phyloP scores from a whole-genome alignment of 2,113 vertebrate species.

The Plecturocebus donacophilus region DNA sequence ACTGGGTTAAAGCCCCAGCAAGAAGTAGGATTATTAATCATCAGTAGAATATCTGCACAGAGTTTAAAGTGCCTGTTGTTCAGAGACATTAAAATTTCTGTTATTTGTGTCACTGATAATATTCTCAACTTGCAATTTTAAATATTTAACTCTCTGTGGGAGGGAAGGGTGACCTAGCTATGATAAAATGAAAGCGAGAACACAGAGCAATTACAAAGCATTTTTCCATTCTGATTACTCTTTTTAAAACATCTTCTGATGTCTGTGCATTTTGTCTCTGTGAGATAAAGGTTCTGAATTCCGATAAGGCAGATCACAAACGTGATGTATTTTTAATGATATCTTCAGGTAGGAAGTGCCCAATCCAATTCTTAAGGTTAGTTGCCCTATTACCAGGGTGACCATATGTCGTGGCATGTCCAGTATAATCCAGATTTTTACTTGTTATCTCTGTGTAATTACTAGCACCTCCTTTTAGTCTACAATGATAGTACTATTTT shows the following conservation, averaged over 20 bases:
- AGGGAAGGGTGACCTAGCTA: constrained; percentile 56
- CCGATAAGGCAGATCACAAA: constrained; percentile 55
- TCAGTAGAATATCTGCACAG: constrained; percentile 13
- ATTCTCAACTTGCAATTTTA: constrained; percentile 28
- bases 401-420: not conserved
- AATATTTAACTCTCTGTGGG: constrained; percentile 44
- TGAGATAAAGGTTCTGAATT: constrained; percentile 55
- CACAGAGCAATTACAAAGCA: constrained; percentile 34
- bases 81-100: constrained; percentile 46
- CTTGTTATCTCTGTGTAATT: constrained; percentile 41
- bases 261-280: constrained; percentile 60
- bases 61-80: constrained; percentile 38
- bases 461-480: not conserved
- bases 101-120: not conserved
- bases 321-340: constrained; percentile 54
- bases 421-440: not conserved
- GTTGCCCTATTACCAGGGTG: not conserved
- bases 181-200: constrained; percentile 47
- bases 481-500: constrained; percentile 1
- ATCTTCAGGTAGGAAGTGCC: constrained; percentile 39
- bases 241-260: constrained; percentile 41
- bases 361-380: constrained; percentile 18
- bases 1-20: not conserved
- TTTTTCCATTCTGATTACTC: constrained; percentile 64
- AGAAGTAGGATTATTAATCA: constrained; percentile 10